Evolutionary conservation across 2,797 vertebrate genomes (phyloP).

Genomic region (Artibeus lituratus): DNA sequence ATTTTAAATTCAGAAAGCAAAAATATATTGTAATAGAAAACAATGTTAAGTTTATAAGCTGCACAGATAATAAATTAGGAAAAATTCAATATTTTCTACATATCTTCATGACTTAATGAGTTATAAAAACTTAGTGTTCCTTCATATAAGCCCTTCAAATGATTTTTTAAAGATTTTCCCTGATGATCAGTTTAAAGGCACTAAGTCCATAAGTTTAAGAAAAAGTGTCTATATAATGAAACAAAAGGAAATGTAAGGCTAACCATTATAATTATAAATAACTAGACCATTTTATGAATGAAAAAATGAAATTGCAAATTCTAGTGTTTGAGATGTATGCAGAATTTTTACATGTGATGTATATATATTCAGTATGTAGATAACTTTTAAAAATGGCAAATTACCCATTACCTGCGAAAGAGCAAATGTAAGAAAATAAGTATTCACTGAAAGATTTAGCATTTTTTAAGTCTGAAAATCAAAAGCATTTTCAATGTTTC

Average conservation of each 20-base stretch:
- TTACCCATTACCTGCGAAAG: not conserved
- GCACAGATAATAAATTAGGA: constrained; percentile 32
- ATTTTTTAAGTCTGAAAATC: constrained; percentile 52
- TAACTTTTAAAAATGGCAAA: not conserved
- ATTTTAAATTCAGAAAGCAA: constrained; percentile 29
- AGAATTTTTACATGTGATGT: not conserved
- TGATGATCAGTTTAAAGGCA: constrained; percentile 74
- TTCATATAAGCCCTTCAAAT: constrained; percentile 54
- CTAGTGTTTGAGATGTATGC: constrained; percentile 31
- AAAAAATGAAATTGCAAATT: constrained; percentile 22
- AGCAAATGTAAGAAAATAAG: constrained; percentile 23
- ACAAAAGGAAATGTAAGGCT: not conserved
- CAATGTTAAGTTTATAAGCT: constrained; percentile 22
- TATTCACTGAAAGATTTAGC: constrained; percentile 31
- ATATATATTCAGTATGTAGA: not conserved
- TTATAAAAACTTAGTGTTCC: constrained; percentile 60
- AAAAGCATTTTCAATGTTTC: constrained; percentile 25
- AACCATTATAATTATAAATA: not conserved
- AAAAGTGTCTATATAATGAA: constrained; percentile 42
- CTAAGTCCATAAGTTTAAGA: constrained; percentile 63
- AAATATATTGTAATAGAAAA: not conserved
- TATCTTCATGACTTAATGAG: constrained; percentile 36
- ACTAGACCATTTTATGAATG: constrained; percentile 23
- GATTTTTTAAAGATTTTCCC: constrained; percentile 47
- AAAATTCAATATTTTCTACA: constrained; percentile 41